These are phyloP conservation scores for Xestia xanthographa DNA, from an alignment of 2,888 invertebrate genomes.

Conservation along the genomic window DNA sequence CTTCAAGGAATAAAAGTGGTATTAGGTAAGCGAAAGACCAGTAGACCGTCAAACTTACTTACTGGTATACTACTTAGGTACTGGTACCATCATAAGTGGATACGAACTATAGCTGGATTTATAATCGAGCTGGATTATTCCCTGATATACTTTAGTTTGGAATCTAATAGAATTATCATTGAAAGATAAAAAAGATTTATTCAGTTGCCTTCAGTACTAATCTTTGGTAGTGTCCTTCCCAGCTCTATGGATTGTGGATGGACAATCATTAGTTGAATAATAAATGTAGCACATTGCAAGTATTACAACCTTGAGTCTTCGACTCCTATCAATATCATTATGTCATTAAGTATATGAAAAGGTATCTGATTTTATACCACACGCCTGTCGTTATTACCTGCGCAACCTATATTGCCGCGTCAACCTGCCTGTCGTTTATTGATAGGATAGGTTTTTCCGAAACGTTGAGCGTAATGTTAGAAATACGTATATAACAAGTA, in stretches of 20 bases:
- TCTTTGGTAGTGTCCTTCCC: background rate
- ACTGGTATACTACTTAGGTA: too few species aligned
- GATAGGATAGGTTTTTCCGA: background rate
- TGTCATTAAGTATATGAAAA: too few species aligned
- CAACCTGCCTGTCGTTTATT: background rate
- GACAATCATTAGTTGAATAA: slow-evolving; percentile 9
- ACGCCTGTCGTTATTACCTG: slow-evolving; percentile 6
- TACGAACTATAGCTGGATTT: background rate
- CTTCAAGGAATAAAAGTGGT: background rate
- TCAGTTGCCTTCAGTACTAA: background rate
- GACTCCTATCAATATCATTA: background rate
- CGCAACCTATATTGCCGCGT: background rate
- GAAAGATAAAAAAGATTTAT: too few species aligned
- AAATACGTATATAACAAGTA: too few species aligned
- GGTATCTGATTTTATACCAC: background rate
- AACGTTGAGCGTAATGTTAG: background rate
- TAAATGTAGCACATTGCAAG: slow-evolving; percentile 3
- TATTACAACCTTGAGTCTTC: background rate
- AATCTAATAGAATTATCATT: background rate
- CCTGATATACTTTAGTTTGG: background rate
- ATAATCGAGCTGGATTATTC: background rate
- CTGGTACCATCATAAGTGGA: background rate
- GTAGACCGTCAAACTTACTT: background rate
- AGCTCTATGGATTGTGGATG: background rate
- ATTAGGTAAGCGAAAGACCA: too few species aligned